Conservation (phyloP, 1,140 invertebrate species). For the Aradophagus sp. region DNA sequence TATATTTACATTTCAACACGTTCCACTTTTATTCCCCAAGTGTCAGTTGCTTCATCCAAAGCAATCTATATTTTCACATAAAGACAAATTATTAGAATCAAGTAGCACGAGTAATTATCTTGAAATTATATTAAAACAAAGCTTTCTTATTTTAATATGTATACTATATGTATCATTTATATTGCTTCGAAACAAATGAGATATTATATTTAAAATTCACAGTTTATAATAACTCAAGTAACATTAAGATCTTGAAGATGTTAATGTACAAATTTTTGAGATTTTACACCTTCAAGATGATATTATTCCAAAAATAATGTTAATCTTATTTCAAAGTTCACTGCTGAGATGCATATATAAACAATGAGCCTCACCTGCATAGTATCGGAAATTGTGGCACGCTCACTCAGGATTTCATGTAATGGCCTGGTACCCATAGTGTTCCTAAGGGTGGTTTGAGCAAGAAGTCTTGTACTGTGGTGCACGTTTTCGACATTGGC, state of each 20-base stretch:
- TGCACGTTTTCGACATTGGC: conserved; percentile 98
- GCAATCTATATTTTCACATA: conserved; percentile 75
- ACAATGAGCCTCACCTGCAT: too few relatives aligned
- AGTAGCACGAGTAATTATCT: too few relatives aligned
- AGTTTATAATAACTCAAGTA: too few relatives aligned
- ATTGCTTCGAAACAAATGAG: too few relatives aligned
- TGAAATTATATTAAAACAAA: too few relatives aligned
- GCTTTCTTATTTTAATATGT: too few relatives aligned
- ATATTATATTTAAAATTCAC: too few relatives aligned
- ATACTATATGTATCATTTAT: too few relatives aligned
- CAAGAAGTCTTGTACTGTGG: conserved; percentile 90
- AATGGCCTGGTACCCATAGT: conserved; percentile 96
- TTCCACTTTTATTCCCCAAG: conserved; percentile 98
- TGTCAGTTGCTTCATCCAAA: conserved; percentile 94
- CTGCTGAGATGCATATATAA: too few relatives aligned
- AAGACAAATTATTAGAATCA: too few relatives aligned
- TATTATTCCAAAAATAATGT: neutral
- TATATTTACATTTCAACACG: conserved; percentile 92
- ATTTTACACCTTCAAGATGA: neutral
- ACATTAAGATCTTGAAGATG: too few relatives aligned
- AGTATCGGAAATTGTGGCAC: conserved; percentile 92
- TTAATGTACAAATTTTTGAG: too few relatives aligned
- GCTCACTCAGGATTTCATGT: conserved; percentile 95
- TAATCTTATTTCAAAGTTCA: conserved; percentile 1
- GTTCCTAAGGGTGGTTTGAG: conserved; percentile 93